Evolutionary conservation across 2,888 invertebrate species (phyloP), one percentile per base, ranked within the genome.

Genomic region (Leptinotarsa tumamoca): DNA sequence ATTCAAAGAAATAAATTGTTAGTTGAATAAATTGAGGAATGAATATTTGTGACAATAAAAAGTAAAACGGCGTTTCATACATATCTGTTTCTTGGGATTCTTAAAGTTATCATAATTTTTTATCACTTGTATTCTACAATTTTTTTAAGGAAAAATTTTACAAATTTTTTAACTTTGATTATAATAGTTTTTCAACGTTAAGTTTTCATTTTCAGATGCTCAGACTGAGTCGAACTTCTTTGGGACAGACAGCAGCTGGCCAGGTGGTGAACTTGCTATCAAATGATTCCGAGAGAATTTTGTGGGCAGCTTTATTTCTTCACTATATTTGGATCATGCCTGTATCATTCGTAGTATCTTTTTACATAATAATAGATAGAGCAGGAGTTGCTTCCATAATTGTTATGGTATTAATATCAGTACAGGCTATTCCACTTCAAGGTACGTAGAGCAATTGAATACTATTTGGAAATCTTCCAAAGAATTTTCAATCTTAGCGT

Each of bases 291-390:
- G 93, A 93, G 82, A 91, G 95, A 78, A 95, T 96, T 86, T 96
- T 96, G 85, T 87, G 93, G 87, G 91, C 93, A 27, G 91, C 93
- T 23, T 83, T 92, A 69, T 93, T 92, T 84, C 87, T 95, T 17
- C 94, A 95, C 87, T 95, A 93, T 85, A 87, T 95, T 67, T 95
- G 95, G 94, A 92, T 95, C 72, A 94, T 94, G 89, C 96, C 96
- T 0, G 89, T 95, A n/a, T 93, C 95, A 82, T 92, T 93, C 14
- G 89, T 92, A 0, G 91, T 94, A 50, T 91, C 92, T 17, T 89
- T 91, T 7, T 90, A 88, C 73, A 89, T 94, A 71, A 90, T 93
- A 81, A 93, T 91, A 88, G 84, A 84, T 27, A 90, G 87, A 68
- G 89, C 91, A 17, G 90, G 90, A 5, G 84, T 89, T 58, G 90